phyloP scores from a whole-genome alignment of 1,140 invertebrate species.

The Phymastichus coffea region DNA sequence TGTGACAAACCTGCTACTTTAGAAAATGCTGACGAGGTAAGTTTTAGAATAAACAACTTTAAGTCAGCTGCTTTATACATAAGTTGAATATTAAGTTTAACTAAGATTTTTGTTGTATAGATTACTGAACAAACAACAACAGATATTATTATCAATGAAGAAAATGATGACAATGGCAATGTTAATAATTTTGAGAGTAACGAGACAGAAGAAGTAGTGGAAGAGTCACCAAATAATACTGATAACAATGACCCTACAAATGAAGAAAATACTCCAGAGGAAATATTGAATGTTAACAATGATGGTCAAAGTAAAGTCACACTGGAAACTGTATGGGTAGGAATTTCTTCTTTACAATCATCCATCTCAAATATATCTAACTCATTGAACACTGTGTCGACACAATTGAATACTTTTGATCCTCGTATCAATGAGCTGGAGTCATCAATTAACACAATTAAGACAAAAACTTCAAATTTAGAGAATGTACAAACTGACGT shows the following conservation, averaged over 20 bases:
- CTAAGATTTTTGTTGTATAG: neutral
- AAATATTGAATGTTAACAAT: neutral
- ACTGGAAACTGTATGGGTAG: slow-evolving; percentile 20
- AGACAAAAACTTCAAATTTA: slow-evolving; percentile 6
- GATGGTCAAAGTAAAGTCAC: slow-evolving; percentile 3
- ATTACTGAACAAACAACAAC: neutral
- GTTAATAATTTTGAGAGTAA: neutral
- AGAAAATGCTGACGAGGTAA: neutral
- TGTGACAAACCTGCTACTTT: neutral
- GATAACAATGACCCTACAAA: neutral
- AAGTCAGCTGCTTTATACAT: no score
- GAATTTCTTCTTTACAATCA: slow-evolving; percentile 10
- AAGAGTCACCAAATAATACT: neutral
- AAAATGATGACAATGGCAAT: neutral
- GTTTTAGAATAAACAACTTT: neutral
- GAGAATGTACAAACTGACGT: slow-evolving; percentile 16
- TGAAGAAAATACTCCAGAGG: neutral
- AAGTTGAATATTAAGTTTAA: no score
- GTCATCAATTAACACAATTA: neutral
- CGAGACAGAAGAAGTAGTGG: neutral
- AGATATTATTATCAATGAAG: neutral
- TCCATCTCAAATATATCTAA: slow-evolving; percentile 19
- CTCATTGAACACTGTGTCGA: slow-evolving; percentile 5
- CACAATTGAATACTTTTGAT: slow-evolving; percentile 14
- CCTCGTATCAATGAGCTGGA: slow-evolving; percentile 21